Evolutionary conservation across 1,140 invertebrate genomes (phyloP).

Genomic region (Colletes gigas): DNA sequence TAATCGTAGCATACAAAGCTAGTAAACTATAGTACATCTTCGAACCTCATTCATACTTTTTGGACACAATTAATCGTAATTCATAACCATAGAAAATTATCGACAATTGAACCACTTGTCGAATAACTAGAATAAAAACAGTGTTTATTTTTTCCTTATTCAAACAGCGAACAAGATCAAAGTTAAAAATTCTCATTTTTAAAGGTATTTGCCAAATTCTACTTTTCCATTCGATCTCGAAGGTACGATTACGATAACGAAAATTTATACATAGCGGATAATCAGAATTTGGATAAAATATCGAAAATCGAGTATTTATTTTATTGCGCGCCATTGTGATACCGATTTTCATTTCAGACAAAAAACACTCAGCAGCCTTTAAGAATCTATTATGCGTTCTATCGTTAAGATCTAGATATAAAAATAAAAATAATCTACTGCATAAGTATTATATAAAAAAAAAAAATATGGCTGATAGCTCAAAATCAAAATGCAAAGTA

Average conservation of each 20-base stretch:
- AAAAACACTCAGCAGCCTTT: conserved; percentile 17
- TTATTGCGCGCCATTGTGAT: conserved; percentile 32
- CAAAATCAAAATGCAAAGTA: conserved; percentile 71
- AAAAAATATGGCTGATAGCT: conserved; percentile 65
- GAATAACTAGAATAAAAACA: too few relatives aligned
- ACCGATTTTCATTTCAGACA: conserved; percentile 14
- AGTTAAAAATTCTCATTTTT: background rate
- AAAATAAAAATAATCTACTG: conserved; percentile 6
- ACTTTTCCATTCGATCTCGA: background rate
- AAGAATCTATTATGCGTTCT: conserved; percentile 17
- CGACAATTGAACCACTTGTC: background rate
- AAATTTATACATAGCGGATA: background rate
- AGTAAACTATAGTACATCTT: background rate
- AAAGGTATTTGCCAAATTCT: background rate
- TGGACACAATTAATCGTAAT: background rate
- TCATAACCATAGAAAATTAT: too few relatives aligned
- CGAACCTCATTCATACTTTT: too few relatives aligned
- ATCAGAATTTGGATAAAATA: background rate
- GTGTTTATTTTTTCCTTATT: too few relatives aligned
- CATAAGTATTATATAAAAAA: conserved; percentile 45
- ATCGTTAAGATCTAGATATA: conserved; percentile 48
- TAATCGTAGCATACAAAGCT: background rate
- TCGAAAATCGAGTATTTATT: conserved; percentile 26
- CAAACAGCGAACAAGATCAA: background rate
- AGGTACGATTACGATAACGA: background rate